Evolutionary conservation across 2,113 vertebrate species (phyloP).

Genomic region (Mus spicilegus): DNA sequence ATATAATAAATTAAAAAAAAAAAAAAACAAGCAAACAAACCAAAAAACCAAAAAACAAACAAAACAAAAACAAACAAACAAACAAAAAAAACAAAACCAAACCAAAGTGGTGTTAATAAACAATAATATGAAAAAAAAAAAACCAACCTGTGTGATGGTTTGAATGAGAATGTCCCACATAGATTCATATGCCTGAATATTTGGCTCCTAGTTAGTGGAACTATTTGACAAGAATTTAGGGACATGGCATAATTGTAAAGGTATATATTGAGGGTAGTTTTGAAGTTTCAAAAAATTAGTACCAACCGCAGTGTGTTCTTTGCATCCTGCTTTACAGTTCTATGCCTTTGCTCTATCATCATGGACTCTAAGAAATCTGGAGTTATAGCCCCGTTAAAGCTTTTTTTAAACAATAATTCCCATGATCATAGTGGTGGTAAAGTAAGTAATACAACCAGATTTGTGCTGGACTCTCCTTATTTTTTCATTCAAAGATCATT

Average conservation of each 20-base stretch:
- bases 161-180: neutral
- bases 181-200: neutral
- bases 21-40: too few relatives aligned
- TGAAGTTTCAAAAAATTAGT: neutral
- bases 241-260: neutral
- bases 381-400: neutral
- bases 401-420: neutral
- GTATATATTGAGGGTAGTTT: neutral
- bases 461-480: neutral
- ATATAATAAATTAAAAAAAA: too few relatives aligned
- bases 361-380: neutral
- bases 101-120: neutral
- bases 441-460: neutral
- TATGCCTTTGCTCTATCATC: neutral
- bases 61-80: neutral
- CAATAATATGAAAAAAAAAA: neutral
- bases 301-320: too few relatives aligned
- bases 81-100: neutral
- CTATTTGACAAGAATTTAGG: neutral
- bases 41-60: too few relatives aligned
- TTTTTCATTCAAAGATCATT: neutral
- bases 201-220: neutral
- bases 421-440: neutral
- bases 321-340: neutral
- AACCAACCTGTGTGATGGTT: neutral